Evolutionary conservation across 2,888 invertebrate genomes (phyloP).

Genomic region (Cryptocheilus praepositus): DNA sequence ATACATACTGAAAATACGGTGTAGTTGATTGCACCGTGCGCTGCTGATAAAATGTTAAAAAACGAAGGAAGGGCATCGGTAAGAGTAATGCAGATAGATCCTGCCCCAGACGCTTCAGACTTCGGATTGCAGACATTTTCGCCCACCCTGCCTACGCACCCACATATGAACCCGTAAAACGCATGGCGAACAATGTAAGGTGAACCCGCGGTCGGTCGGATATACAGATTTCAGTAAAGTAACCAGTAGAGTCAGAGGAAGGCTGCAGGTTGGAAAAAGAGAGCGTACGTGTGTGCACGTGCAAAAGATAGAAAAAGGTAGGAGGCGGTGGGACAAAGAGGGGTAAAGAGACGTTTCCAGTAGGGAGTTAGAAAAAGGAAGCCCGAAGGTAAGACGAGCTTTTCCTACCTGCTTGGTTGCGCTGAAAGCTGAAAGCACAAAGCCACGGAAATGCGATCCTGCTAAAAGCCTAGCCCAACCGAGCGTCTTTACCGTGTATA

Average conservation of each 20-base stretch:
- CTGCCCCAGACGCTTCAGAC: too few relatives aligned
- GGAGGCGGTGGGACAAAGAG: not conserved
- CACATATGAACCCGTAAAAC: too few relatives aligned
- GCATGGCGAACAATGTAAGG: too few relatives aligned
- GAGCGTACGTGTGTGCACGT: not conserved
- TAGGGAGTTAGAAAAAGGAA: slow-evolving; percentile 4
- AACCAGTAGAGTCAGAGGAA: not conserved
- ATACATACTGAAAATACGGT: too few relatives aligned
- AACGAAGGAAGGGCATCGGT: too few relatives aligned
- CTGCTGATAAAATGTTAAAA: too few relatives aligned
- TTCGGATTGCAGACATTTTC: too few relatives aligned
- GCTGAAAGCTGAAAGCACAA: slow-evolving; percentile 51
- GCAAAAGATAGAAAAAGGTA: slow-evolving; percentile 1
- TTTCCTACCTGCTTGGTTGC: slow-evolving; percentile 9
- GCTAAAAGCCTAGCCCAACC: slow-evolving; percentile 51
- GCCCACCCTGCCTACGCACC: too few relatives aligned
- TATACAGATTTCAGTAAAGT: slow-evolving; percentile 7
- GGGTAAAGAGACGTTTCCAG: not conserved
- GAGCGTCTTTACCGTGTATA: slow-evolving; percentile 40
- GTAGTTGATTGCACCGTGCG: too few relatives aligned
- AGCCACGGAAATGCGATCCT: slow-evolving; percentile 54
- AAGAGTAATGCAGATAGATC: too few relatives aligned
- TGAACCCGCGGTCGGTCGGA: not conserved
- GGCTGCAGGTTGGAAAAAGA: not conserved
- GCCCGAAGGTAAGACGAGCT: slow-evolving; percentile 20